Conservation (phyloP, 2,888 invertebrate species). For the Yponomeuta cagnagella region DNA sequence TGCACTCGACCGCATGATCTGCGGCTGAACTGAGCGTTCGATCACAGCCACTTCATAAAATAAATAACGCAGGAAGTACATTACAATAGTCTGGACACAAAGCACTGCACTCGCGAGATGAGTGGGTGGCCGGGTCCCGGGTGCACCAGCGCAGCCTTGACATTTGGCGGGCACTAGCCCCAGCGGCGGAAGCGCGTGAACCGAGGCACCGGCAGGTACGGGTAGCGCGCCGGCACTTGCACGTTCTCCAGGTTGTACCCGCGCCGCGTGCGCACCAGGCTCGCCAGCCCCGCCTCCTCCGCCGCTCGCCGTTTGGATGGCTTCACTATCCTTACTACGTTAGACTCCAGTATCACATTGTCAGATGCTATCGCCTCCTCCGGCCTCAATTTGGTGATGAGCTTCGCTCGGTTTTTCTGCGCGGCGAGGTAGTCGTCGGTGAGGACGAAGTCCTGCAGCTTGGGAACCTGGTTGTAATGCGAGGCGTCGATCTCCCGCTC, state of each 20-base stretch:
- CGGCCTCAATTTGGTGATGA: slow-evolving; percentile 55
- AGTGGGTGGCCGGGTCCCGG: slow-evolving; percentile 32
- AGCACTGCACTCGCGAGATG: slow-evolving; percentile 29
- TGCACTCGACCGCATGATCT: slow-evolving; percentile 26
- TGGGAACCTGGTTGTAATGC: slow-evolving; percentile 53
- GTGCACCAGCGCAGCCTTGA: slow-evolving; percentile 59
- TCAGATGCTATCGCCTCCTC: slow-evolving; percentile 58
- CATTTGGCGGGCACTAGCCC: slow-evolving; percentile 66
- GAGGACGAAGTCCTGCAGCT: slow-evolving; percentile 51
- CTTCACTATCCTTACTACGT: slow-evolving; percentile 54
- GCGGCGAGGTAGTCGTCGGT: slow-evolving; percentile 46
- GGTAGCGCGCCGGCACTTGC: slow-evolving; percentile 65
- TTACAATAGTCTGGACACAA: slow-evolving; percentile 39
- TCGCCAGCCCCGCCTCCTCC: slow-evolving; percentile 34
- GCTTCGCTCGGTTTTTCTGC: slow-evolving; percentile 58
- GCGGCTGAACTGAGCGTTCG: slow-evolving; percentile 51
- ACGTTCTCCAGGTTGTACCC: slow-evolving; percentile 72
- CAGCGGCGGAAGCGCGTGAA: slow-evolving; percentile 65
- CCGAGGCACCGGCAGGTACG: slow-evolving; percentile 60
- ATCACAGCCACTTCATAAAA: slow-evolving; percentile 63
- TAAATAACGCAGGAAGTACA: slow-evolving; percentile 42
- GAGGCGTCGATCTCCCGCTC: slow-evolving; percentile 60
- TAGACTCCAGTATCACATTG: slow-evolving; percentile 64
- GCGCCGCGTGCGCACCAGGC: slow-evolving; percentile 55
- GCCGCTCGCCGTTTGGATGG: slow-evolving; percentile 31